These are phyloP conservation scores for Pomatostomus ruficeps DNA, from an alignment of 2,113 vertebrate species.

Conservation along the genomic window DNA sequence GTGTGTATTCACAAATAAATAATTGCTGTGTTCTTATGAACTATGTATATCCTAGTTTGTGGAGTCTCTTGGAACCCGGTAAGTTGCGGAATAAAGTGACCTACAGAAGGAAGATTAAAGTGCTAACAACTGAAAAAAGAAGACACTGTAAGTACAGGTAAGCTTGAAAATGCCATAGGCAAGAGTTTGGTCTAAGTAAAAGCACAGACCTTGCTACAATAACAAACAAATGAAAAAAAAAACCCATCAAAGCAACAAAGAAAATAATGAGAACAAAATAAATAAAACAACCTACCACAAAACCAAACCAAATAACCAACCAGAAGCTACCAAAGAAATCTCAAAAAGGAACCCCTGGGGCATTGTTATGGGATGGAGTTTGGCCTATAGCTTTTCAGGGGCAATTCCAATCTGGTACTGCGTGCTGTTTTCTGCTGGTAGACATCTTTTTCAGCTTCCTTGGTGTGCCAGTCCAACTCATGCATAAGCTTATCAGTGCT, in stretches of 20 bases:
- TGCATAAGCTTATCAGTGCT: not conserved
- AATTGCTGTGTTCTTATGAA: not conserved
- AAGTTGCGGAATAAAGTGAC: not conserved
- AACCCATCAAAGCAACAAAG: not conserved
- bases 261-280: not conserved
- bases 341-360: not conserved
- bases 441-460: accelerated
- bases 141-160: not conserved
- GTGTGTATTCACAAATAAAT: not conserved
- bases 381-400: not conserved
- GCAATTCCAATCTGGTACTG: not conserved
- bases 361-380: not conserved
- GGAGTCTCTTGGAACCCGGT: not conserved
- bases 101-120: not conserved
- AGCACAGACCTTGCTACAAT: not conserved
- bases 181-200: not conserved
- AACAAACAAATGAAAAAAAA: not conserved
- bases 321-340: not conserved
- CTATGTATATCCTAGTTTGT: not conserved
- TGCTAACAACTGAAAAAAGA: not conserved
- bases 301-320: not conserved
- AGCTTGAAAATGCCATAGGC: not conserved
- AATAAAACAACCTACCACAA: not conserved
- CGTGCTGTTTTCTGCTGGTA: not conserved
- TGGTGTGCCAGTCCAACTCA: not conserved